phyloP scores from a whole-genome alignment of 2,888 invertebrate genomes.

The Torymus auratus region DNA sequence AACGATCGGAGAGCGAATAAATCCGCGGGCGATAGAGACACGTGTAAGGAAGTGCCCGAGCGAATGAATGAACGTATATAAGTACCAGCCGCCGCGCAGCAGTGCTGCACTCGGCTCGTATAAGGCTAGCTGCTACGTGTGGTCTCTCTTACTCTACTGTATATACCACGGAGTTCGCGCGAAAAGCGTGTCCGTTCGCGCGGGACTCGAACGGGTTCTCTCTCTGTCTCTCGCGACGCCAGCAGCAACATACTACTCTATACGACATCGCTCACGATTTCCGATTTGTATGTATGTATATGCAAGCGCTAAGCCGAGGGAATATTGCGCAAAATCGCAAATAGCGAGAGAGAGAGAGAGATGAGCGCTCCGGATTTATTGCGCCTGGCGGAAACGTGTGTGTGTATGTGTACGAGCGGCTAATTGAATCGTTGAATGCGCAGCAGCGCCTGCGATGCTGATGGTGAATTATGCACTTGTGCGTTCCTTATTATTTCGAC shows the following conservation, averaged over 20 bases:
- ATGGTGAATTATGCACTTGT: conserved; percentile 10
- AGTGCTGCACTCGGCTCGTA: neutral
- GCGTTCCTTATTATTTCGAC: neutral
- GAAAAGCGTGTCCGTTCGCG: conserved; percentile 8
- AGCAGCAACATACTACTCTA: too few relatives aligned
- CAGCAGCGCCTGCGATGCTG: neutral
- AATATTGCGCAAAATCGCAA: conserved; percentile 2
- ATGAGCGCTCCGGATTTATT: conserved; percentile 7
- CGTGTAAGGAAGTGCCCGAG: conserved; percentile 21
- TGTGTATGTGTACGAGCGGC: neutral
- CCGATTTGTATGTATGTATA: conserved; percentile 1
- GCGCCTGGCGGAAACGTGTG: neutral
- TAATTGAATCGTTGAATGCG: conserved; percentile 40
- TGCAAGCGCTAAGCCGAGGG: neutral
- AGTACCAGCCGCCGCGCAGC: too few relatives aligned
- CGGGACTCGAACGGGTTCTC: too few relatives aligned
- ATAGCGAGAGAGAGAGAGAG: too few relatives aligned
- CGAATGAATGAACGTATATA: neutral
- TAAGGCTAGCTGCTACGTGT: neutral
- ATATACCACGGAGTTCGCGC: neutral
- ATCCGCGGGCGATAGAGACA: conserved; percentile 14
- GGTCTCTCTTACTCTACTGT: too few relatives aligned
- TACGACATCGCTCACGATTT: neutral
- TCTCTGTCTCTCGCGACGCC: too few relatives aligned
- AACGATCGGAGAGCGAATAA: conserved; percentile 8